Base-by-base conservation (phyloP, 2,797 vertebrate species). In the Pseudochaenichthys georgianus region DNA sequence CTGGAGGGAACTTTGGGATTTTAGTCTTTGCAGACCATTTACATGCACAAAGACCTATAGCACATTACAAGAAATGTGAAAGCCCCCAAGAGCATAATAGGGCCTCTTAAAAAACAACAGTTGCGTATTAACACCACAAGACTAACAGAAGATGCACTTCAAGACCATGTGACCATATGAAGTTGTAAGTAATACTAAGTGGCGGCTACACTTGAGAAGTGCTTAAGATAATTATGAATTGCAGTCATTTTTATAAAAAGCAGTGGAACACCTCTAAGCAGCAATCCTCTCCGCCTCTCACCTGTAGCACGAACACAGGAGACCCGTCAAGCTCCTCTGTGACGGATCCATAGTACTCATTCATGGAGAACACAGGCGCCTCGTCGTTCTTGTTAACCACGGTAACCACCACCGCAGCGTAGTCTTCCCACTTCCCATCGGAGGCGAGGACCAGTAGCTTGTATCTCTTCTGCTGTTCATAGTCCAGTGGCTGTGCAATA, bases 351-450 rank as follows among this genome's bases (percentile, higher is more conserved):
- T 96, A 96, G 91, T 98, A 98, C 80, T 98, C 96, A 0, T 87
- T 96, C 91, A 96, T 91, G 48, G 96, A 96, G 88, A 98, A 98
- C 63, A 97, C 94, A 0, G 97, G 97, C 2, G 95, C 94, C 85
- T 98, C 96, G 2, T 98, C 97, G 13, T 98, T 98, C 92, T 96
- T 96, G 88, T 98, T 97, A 11, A 96, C 85, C 69, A 97, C 92
- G n/a, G 84, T 96, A 66, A 97, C 95, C 63, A 96, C 91, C 62
- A 94, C 83, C 1, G 95, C 94, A 0, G 96, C 93, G 16, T 96
- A 96, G 83, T 97, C 96, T 81, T 98, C 97, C 97, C 96, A 97
- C 79, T 96, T 96, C 19, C 97, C 97, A 13, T 98, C 97, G 0
- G 96, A 98, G 28, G 96, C 97, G 64, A 97, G 90, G 61, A 97